Evolutionary conservation across 2,888 invertebrate genomes (phyloP), one percentile per base, ranked within the genome.

Genomic region (Quadriops clusia): DNA sequence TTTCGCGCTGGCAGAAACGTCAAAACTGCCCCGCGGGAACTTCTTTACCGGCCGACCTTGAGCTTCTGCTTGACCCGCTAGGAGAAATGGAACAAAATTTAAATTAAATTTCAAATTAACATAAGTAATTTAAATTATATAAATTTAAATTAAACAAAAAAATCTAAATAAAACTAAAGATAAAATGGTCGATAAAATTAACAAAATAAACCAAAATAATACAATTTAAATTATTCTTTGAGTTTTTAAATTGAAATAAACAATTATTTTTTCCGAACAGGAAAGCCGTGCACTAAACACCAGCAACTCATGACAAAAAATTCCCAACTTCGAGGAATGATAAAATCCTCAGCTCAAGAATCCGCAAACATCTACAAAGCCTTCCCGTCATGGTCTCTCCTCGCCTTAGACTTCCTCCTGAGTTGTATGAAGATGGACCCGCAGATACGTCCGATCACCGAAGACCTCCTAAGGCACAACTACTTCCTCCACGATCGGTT

Each of bases 401-500:
- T 56, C 11, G 54, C 63, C 10, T 40, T 67, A 10, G 63, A 67
- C 35, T 65, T 69, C 39, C 43, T 67, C n/a, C 42, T 50, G 3
- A 43, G 50, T 20, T 71, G 70, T 42, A 50, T 70, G 29, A 60
- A 70, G 34, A 74, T 79, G 54, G 78, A 81, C 51, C 81, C 82
- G 0, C 58, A 68, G 0, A 61, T 68, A 0, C 55, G 83, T 2
- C 73, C 78, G 0, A 64, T 67, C 1, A 74, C 77, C 12, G 60
- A 67, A 1, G 67, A 70, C 12, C 60, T 83, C n/a, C 57, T 83
- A 5, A 66, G 73, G 24, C 78, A 80, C 49, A 55, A 60, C 35
- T 74, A 76, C 46, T 82, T 83, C 52, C 63, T 63, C 2, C 67
- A 70, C 36, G 79, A 82, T 36, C 64, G 67, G 13, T 82, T 82